These are phyloP conservation scores for Lasioglossum marginatum DNA, from an alignment of 2,888 invertebrate species.

Conservation along the genomic window DNA sequence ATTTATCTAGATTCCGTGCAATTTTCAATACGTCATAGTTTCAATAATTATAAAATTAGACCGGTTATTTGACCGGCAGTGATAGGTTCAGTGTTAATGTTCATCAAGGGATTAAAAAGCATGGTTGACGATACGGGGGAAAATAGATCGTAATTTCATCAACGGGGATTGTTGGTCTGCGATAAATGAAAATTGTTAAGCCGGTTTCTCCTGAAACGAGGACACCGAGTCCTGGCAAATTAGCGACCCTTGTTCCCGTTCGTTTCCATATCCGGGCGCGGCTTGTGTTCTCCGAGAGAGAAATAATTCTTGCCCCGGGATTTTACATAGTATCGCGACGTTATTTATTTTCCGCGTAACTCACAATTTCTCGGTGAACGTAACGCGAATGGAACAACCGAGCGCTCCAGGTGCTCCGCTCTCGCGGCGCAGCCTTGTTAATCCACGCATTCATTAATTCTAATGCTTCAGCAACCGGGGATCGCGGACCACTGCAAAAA, in stretches of 20 bases:
- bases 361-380: slow-evolving; percentile 25
- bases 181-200: background rate
- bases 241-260: slow-evolving; percentile 19
- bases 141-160: slow-evolving; percentile 1
- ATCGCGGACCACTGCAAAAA: background rate
- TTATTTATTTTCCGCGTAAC: slow-evolving; percentile 43
- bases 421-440: slow-evolving; percentile 19
- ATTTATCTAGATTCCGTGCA: no score
- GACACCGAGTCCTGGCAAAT: background rate
- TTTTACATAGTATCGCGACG: slow-evolving; percentile 23
- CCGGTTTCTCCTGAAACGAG: background rate
- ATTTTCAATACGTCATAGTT: no score
- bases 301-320: slow-evolving; percentile 24
- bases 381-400: slow-evolving; percentile 7
- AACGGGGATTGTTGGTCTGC: background rate
- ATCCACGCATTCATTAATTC: slow-evolving; percentile 36
- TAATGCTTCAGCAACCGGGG: slow-evolving; percentile 18
- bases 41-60: no score
- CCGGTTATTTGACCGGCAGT: no score
- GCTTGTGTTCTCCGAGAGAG: slow-evolving; percentile 20
- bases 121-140: background rate
- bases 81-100: background rate
- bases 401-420: background rate
- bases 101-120: background rate
- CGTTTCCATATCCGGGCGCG: slow-evolving; percentile 24